Conservation (phyloP, 2,797 vertebrate species). For the Esox lucius region DNA sequence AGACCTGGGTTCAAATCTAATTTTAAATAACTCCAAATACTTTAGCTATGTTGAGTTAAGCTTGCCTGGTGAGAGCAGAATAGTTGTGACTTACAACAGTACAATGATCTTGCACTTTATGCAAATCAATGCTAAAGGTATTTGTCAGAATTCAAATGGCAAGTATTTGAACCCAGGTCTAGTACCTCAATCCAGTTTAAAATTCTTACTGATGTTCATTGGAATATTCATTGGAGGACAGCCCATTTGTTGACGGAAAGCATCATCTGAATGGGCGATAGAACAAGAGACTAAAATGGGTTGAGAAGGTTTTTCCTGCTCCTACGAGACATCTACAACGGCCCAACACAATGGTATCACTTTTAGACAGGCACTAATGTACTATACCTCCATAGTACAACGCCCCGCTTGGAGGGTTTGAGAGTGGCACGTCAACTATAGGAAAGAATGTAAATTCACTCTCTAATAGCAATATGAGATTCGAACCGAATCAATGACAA, state of each 20-base stretch:
- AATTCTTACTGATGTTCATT: slow-evolving; percentile 4
- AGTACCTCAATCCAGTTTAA: background rate
- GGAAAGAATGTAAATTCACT: background rate
- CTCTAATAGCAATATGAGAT: background rate
- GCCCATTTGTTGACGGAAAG: slow-evolving; percentile 6
- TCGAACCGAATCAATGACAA: background rate
- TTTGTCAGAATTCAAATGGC: background rate
- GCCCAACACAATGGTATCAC: background rate
- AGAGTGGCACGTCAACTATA: slow-evolving; percentile 3
- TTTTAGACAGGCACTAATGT: background rate
- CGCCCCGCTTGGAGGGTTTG: background rate
- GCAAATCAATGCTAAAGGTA: background rate
- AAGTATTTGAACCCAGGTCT: background rate
- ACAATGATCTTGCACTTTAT: background rate
- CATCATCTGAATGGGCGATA: slow-evolving; percentile 5
- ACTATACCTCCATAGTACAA: slow-evolving; percentile 2
- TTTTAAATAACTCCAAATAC: background rate
- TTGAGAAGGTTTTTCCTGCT: background rate
- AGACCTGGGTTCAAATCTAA: background rate
- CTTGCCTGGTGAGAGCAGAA: background rate
- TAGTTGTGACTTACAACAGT: background rate
- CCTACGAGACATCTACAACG: background rate
- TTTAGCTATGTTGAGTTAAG: background rate
- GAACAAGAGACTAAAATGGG: background rate
- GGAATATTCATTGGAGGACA: slow-evolving; percentile 6